Conservation (phyloP, 1,140 invertebrate genomes). For the Hycleus cichorii region DNA sequence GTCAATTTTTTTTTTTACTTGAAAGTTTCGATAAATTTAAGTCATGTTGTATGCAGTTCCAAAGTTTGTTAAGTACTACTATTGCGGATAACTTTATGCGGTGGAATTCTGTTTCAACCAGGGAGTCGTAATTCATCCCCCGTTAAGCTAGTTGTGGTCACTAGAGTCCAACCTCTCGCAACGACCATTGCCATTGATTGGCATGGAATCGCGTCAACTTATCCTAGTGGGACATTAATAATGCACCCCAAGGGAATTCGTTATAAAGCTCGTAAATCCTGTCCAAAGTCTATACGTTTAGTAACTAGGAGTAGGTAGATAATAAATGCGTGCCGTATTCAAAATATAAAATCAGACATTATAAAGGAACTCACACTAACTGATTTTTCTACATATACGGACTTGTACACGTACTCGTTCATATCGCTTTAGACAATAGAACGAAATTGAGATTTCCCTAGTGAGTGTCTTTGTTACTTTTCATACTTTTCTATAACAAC, state of each 20-base stretch:
- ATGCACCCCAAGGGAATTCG: conserved; percentile 34
- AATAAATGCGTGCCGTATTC: background rate
- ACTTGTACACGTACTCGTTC: background rate
- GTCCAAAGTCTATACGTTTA: conserved; percentile 2
- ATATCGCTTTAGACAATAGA: background rate
- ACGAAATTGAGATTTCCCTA: conserved; percentile 20
- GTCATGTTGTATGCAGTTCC: too few relatives aligned
- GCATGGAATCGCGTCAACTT: conserved; percentile 38
- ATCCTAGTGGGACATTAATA: conserved; percentile 37
- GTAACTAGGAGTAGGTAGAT: background rate
- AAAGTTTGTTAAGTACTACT: too few relatives aligned
- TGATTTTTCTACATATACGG: background rate
- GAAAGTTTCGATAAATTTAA: too few relatives aligned
- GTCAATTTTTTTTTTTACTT: too few relatives aligned
- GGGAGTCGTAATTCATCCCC: conserved; percentile 38
- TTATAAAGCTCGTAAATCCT: conserved; percentile 32
- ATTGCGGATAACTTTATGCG: too few relatives aligned
- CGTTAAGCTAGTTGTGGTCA: conserved; percentile 31
- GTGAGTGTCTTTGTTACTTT: conserved; percentile 15
- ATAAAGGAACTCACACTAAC: background rate
- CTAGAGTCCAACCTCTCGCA: conserved; percentile 22
- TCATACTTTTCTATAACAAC: background rate
- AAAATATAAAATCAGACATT: conserved; percentile 1
- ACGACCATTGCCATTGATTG: conserved; percentile 36
- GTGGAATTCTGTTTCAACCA: background rate